Evolutionary conservation across 1,140 invertebrate species (phyloP), one percentile per base, ranked within the genome.

Genomic region (Brachionus plicatilis): DNA sequence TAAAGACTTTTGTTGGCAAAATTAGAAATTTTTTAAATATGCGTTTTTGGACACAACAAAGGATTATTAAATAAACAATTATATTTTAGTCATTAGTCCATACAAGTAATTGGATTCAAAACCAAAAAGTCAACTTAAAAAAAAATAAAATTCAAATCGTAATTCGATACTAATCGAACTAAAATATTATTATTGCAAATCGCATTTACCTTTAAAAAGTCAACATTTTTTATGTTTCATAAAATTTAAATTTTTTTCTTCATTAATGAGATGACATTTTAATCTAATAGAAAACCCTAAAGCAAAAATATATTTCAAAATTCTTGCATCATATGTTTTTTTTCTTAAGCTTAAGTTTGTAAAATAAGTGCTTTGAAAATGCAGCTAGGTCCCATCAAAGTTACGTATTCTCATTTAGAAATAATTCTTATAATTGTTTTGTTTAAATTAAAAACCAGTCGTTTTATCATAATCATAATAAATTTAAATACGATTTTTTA

Each of bases 251-350:
- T 33, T 68, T 72, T 47, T 37, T 20, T 43, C 20, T 20, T 41
- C 8, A 72, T 11, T 41, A 37, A 20, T 72, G 14, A 11, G 12
- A 43, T 20, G 68, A 41, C 37, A 41, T 72, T 72, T 41, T 72
- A 68, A 68, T 68, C 33, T 33, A 3, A 29, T 6, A 68, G 4
- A 68, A 68, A 68, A 65, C 1, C 27, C 17, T 20, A 29, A 65
- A 68, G 24, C 27, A 37, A 68, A 33, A 33, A 33, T 0, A 68
- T 14, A 68, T 68, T 24, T 14, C 12, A 27, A 68, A 33, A 68
- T 68, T 68, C 66, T 68, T 68, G 17, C 27, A 68, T 29, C 66
- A 68, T 68, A 68, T 68, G 66, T 68, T 68, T 68, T 68, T 68
- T 33, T 68, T 33, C 27, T 60, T 60, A 60, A 60, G 17, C 20